phyloP scores from a whole-genome alignment of 2,888 invertebrate species.

The Drosophila formosana region DNA sequence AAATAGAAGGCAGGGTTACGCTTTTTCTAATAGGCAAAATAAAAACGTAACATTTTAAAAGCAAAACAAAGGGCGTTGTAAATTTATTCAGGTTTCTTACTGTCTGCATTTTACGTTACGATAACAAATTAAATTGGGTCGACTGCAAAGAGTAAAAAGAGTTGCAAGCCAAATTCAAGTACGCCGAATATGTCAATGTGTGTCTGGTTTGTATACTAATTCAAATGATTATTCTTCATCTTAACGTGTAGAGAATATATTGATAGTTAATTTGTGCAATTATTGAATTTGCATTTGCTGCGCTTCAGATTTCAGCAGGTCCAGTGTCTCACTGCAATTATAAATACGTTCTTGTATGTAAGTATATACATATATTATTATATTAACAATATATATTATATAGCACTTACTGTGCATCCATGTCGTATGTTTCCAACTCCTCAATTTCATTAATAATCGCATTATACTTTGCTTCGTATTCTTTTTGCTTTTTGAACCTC shows the following conservation, averaged over 20 bases:
- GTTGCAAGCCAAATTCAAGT: neutral
- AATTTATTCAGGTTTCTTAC: neutral
- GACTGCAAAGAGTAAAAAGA: too few species aligned
- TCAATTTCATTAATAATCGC: constrained; percentile 4
- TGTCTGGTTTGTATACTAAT: neutral
- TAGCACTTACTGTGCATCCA: constrained; percentile 22
- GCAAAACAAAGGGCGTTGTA: neutral
- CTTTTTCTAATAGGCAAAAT: neutral
- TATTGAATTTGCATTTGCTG: neutral
- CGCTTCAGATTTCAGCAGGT: neutral
- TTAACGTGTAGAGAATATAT: neutral
- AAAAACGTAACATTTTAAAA: neutral
- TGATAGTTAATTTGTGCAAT: constrained; percentile 2
- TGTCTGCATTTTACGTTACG: too few species aligned
- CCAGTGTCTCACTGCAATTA: constrained; percentile 21
- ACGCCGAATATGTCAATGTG: neutral
- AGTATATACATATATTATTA: neutral
- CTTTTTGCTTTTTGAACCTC: neutral
- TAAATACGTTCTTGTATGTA: neutral
- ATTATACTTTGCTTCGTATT: constrained; percentile 2
- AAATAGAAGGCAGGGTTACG: neutral
- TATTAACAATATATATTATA: neutral
- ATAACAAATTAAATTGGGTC: too few species aligned
- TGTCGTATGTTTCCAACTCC: constrained; percentile 14
- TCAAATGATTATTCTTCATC: neutral